Evolutionary conservation across 2,113 vertebrate species (phyloP).

Genomic region (Hemichromis elongatus): DNA sequence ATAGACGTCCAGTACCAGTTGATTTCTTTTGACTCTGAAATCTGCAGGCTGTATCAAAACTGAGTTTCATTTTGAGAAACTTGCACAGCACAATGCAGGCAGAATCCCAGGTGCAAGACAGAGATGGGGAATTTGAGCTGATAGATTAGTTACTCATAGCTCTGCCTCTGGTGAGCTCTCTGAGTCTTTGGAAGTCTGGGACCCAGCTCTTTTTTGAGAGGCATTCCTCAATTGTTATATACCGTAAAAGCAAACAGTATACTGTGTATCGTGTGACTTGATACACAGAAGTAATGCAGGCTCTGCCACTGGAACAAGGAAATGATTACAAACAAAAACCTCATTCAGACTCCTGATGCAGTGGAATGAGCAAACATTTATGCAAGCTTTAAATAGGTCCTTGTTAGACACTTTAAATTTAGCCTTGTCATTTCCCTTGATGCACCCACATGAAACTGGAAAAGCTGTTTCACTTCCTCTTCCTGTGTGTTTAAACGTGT

Average conservation of each 20-base stretch:
- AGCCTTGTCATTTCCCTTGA: neutral
- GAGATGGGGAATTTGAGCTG: neutral
- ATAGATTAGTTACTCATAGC: neutral
- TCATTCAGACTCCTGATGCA: too few relatives aligned
- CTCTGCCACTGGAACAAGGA: neutral
- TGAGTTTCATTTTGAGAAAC: neutral
- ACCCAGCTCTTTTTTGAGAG: neutral
- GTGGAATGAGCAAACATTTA: neutral
- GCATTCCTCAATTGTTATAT: neutral
- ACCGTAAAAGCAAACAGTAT: neutral
- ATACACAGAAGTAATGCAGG: neutral
- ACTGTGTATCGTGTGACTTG: too few relatives aligned
- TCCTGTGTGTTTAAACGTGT: neutral
- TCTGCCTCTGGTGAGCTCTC: neutral
- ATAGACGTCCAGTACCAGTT: neutral
- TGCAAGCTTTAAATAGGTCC: neutral
- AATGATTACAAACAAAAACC: neutral
- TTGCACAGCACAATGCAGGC: neutral
- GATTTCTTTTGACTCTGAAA: fast-evolving
- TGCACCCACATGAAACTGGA: neutral
- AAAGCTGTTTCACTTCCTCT: neutral
- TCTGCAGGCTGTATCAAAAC: neutral
- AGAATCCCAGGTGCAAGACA: neutral
- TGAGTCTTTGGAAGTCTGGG: neutral
- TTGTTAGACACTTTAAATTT: neutral